Base-by-base conservation (phyloP, 1,140 invertebrate genomes). In the Trachymyrmex cornetzi region DNA sequence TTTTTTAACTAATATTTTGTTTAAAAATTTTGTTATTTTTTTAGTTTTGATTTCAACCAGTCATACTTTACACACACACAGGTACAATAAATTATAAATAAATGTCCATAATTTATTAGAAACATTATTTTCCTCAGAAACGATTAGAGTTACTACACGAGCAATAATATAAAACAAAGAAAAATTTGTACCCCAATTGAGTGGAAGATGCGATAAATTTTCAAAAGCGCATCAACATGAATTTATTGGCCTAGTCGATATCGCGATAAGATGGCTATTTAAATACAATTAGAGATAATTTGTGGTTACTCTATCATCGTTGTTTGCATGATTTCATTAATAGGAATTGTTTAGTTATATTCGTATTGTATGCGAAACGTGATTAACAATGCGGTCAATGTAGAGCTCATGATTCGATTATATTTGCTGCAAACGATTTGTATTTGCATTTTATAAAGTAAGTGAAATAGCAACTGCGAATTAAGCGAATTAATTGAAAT, bases 271-370 rank as follows among this genome's bases (percentile, higher is more conserved):
- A 57, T 7, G 55, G n/a, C 6, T 22, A 34, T 34, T 64, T 1
- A 64, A 64, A 19, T 12, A 64, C 16, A 16, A 64, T 64, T 64
- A 64, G 61, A 64, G 61, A 64, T 64, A 64, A 64, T 64, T 64
- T 19, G 27, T 9, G 14, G 3, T 64, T 64, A 64, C 7, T 30
- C 6, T 19, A 16, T 64, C 16, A 64, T 64, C 16, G 7, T n/a
- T 34, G 27, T 64, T 64, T 34, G 63, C 14, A 64, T 2, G 5
- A 64, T 64, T 34, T 64, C 30, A 64, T 34, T 30, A 34, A 64
- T 34, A 64, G 27, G 19, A 30, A 64, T 64, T 34, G 30, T 64
- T 24, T 64, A 64, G 22, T 14, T 64, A 64, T 19, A 64, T 64
- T 30, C 3, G 27, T 19, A 64, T 64, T 34, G 6, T 5, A 64